Evolutionary conservation across 2,113 vertebrate species (phyloP), one percentile per base, ranked within the genome.

Genomic region (Anoplopoma fimbria): DNA sequence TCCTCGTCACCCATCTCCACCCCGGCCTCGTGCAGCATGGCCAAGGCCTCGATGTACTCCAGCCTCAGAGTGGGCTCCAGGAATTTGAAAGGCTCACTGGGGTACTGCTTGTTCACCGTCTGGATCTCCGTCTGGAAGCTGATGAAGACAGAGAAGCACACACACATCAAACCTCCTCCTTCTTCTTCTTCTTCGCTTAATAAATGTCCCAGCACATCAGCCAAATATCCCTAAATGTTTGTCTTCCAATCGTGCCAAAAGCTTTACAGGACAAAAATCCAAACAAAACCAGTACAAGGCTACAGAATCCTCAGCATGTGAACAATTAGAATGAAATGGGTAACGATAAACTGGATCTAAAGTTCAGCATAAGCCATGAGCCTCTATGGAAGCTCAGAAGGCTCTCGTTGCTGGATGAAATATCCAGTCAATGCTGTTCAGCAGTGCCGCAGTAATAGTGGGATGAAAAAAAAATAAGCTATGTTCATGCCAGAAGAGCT

Each of bases 1-100:
- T 99, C 98, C 83, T 99, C 98, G 57, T 99, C 98, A 0, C 97
- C 98, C 97, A 99, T 99, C 92, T 99, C 97, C 73, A 99, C 95
- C 14, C 98, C 98, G 19, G 98, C 97, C 90, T 97, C 96, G 1
- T 77, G 95, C 58, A 99, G 96, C 97, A 99, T 97, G 85, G 98
- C 97, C 86, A 99, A 75, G 2, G 85, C 98, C 91, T 99, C 98
- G 5, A 87, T 88, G 89, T 96, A 99, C 75, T 99, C 98, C 89
- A 99, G 93, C 84, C 97, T 96, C 91, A 99, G 95, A 6, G 97
- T 98, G 49, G 98, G 98, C 92, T 99, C 98, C 96, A 99, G 94
- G 93, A 99, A 99, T 88, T 97, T 99, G 92, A 99, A 99, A 2
- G 97, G 97, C 86, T 99, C 98, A 69, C 97, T 97, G 0, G 97